Evolutionary conservation across 2,888 invertebrate species (phyloP).

Genomic region (Hydroisotoma schaefferi): DNA sequence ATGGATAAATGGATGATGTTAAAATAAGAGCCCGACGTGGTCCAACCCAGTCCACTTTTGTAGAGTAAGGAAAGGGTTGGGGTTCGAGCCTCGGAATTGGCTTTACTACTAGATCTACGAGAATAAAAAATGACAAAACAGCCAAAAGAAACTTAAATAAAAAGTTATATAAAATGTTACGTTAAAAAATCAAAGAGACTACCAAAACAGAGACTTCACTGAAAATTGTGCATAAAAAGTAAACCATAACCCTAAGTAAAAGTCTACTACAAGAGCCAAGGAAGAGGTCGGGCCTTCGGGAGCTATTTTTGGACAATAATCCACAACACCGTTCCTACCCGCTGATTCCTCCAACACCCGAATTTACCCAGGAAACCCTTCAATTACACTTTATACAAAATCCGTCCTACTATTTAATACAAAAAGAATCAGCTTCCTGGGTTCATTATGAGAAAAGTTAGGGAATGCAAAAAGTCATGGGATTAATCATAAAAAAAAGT

Average conservation of each 20-base stretch:
- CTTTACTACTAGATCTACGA: neutral
- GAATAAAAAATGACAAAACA: constrained; percentile 20
- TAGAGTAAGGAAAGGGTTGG: neutral
- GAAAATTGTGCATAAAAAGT: constrained; percentile 29
- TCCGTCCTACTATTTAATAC: too few relatives aligned
- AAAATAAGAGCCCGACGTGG: too few relatives aligned
- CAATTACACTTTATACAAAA: too few relatives aligned
- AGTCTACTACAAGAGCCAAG: constrained; percentile 10
- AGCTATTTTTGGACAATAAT: constrained; percentile 12
- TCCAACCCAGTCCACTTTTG: neutral
- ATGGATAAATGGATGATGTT: too few relatives aligned
- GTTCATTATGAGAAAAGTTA: too few relatives aligned
- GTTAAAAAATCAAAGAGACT: constrained; percentile 29
- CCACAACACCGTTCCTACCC: too few relatives aligned
- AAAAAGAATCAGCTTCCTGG: too few relatives aligned
- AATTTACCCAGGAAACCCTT: too few relatives aligned
- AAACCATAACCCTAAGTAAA: constrained; percentile 35
- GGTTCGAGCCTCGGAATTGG: neutral
- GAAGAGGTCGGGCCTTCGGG: neutral
- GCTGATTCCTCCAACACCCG: too few relatives aligned
- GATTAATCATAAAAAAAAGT: too few relatives aligned
- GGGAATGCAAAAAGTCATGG: too few relatives aligned
- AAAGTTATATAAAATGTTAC: constrained; percentile 35
- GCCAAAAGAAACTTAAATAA: constrained; percentile 22
- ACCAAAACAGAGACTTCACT: constrained; percentile 34